These are phyloP conservation scores for Psophia crepitans DNA, from an alignment of 2,113 vertebrate species.

Conservation along the genomic window DNA sequence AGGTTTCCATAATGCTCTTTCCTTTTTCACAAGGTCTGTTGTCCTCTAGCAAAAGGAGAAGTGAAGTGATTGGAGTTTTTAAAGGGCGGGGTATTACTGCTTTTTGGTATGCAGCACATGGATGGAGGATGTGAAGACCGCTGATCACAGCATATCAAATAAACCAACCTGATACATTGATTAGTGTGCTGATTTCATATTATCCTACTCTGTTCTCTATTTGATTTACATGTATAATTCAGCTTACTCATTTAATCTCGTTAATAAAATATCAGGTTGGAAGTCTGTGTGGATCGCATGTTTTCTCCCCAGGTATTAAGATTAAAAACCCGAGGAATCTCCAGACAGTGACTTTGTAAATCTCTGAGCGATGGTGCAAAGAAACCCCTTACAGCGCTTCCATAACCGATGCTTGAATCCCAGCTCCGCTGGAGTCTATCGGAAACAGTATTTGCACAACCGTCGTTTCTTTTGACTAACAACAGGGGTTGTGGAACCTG, in stretches of 20 bases:
- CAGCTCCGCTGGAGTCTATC: not conserved
- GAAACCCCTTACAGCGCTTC: not conserved
- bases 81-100: accelerated
- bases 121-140: not conserved
- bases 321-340: conserved; percentile 13
- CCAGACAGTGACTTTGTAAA: not conserved
- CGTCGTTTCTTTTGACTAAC: not conserved
- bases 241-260: conserved; percentile 45
- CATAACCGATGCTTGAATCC: not conserved
- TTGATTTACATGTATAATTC: conserved; percentile 62
- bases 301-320: conserved; percentile 8
- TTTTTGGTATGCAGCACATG: not conserved
- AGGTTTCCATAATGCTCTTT: not conserved
- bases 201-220: not conserved
- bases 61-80: accelerated
- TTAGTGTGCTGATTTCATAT: not conserved
- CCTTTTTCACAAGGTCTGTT: not conserved
- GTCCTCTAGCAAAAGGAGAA: not conserved
- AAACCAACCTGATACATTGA: not conserved
- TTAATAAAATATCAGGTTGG: conserved; percentile 42
- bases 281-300: not conserved
- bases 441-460: not conserved
- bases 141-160: not conserved
- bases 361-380: not conserved
- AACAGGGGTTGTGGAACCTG: not conserved